Evolutionary conservation across 2,888 invertebrate species (phyloP), one percentile per base, ranked within the genome.

Genomic region (Lycia hirtaria): DNA sequence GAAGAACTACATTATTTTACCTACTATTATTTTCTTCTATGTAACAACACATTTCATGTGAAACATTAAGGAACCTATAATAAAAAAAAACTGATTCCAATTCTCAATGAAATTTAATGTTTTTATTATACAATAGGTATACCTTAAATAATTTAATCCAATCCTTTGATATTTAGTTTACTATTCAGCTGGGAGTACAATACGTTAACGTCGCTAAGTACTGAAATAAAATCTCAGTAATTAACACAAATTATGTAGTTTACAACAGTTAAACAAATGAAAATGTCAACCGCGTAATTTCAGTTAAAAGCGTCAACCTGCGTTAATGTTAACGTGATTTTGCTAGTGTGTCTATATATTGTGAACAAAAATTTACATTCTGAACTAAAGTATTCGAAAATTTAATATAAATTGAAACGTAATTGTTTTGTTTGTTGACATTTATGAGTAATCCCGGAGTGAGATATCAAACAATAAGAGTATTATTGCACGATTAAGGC

Each of bases 221-320:
- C 43, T 12, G 30, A 56, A 56, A 56, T 56, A 45, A 56, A 56
- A 45, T 22, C 56, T 44, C 40, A 35, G 51, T 56, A 35, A 47
- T 35, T 38, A 38, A 47, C 47, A 52, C 57, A 52, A 52, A 57
- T 52, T 40, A 40, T 44, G 45, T 45, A 40, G 50, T 56, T 57
- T 57, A 57, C 52, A 57, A 41, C 28, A 60, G 17, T 45, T 56
- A 51, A 59, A 47, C 53, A 48, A 58, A 56, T 43, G 51, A 64
- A 54, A 57, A 56, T 62, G 57, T 62, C 62, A 66, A 62, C 62
- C 57, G 50, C 41, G 56, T 64, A 49, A 65, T 62, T 53, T 60
- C 54, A 56, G 57, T 32, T 57, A 52, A 35, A 35, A 50, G 47
- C 57, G 44, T 48, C 38, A 22, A 15, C 32, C 35, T 48, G 17